Conservation (phyloP, 2,797 vertebrate species). For the Lerista edwardsae region DNA sequence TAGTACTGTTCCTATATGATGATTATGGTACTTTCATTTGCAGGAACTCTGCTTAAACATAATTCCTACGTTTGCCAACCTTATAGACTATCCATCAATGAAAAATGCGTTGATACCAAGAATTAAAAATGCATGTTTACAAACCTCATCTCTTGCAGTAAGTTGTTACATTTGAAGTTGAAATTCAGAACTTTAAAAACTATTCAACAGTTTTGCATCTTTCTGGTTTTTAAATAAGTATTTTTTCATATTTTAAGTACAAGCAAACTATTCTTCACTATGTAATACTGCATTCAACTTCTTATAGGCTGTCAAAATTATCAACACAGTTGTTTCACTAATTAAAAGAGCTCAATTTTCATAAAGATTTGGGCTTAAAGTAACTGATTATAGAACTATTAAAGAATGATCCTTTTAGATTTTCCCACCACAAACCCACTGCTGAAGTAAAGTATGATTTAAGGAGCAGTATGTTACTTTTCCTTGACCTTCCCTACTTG, state of each 20-base stretch:
- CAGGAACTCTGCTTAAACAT: conserved; percentile 98
- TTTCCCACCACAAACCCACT: background rate
- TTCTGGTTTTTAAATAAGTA: conserved; percentile 32
- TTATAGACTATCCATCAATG: conserved; percentile 99
- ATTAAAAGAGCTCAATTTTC: background rate
- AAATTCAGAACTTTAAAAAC: background rate
- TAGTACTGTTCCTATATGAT: background rate
- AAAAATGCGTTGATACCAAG: conserved; percentile 98
- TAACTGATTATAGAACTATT: background rate
- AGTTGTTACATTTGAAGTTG: conserved; percentile 72
- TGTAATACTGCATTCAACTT: background rate
- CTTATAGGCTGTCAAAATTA: background rate
- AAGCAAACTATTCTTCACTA: background rate
- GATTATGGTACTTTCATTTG: conserved; percentile 55
- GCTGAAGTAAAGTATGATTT: background rate
- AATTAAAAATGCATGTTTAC: conserved; percentile 94
- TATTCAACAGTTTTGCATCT: background rate
- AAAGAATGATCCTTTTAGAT: background rate
- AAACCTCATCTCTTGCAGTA: conserved; percentile 97
- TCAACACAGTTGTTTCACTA: background rate
- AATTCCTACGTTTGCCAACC: conserved; percentile 97
- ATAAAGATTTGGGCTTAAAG: background rate
- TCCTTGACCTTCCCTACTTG: background rate
- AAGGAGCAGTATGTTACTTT: background rate
- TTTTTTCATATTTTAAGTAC: background rate